Conservation (phyloP, 2,113 vertebrate genomes). For the Hemibagrus wyckioides region DNA sequence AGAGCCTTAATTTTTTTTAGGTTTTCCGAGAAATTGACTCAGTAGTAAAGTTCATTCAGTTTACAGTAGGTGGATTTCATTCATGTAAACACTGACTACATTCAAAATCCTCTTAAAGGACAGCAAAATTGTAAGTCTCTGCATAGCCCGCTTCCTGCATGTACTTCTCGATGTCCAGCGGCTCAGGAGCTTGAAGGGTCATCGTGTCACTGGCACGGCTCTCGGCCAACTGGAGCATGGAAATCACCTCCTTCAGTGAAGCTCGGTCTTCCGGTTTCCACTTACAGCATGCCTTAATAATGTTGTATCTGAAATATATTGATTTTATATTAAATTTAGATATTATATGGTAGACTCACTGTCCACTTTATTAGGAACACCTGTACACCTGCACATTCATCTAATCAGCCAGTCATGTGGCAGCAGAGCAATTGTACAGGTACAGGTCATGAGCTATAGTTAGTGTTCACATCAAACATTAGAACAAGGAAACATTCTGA, state of each 20-base stretch:
- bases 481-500: too few species aligned
- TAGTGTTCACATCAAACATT: too few species aligned
- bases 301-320: conserved; percentile 70
- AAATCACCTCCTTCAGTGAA: conserved; percentile 65
- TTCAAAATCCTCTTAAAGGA: conserved; percentile 61
- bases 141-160: conserved; percentile 70
- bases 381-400: too few species aligned
- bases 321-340: not conserved
- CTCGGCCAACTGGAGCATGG: conserved; percentile 67
- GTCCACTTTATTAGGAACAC: too few species aligned
- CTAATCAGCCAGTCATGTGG: too few species aligned
- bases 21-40: too few species aligned
- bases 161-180: conserved; percentile 68
- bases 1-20: too few species aligned
- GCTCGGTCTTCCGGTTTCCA: conserved; percentile 72
- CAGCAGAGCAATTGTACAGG: too few species aligned
- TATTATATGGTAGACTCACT: not conserved
- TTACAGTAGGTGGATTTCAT: not conserved
- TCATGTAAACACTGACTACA: not conserved
- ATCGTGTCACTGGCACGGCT: conserved; percentile 72
- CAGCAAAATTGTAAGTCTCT: conserved; percentile 59
- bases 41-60: too few species aligned
- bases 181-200: conserved; percentile 76
- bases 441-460: too few species aligned
- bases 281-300: conserved; percentile 83